phyloP scores from a whole-genome alignment of 2,888 invertebrate genomes.

The Cylindroiulus punctatus region DNA sequence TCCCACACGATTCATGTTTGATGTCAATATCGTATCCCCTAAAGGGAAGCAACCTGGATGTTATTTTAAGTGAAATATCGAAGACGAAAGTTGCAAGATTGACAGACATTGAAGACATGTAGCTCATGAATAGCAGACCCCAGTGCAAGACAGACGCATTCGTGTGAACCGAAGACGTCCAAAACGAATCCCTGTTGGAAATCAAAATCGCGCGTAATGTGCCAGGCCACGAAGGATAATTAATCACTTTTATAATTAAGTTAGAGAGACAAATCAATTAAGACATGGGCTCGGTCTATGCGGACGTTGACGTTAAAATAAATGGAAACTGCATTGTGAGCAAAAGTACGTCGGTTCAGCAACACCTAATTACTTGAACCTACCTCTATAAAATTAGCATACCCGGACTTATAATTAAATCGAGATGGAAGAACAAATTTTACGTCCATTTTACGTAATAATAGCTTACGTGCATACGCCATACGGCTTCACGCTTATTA shows the following conservation, averaged over 20 bases:
- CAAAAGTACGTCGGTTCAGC: no score
- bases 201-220: slow-evolving; percentile 3
- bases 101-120: background rate
- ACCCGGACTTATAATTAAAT: background rate
- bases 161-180: slow-evolving; percentile 18
- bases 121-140: background rate
- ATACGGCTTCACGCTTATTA: background rate
- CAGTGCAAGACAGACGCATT: background rate
- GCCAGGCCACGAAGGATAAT: slow-evolving; percentile 16
- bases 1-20: background rate
- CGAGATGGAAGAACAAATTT: background rate
- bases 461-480: background rate
- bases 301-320: background rate
- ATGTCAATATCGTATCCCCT: background rate
- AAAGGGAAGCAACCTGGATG: background rate
- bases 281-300: background rate
- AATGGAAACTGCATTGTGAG: no score
- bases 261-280: slow-evolving; percentile 18
- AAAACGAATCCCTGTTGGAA: slow-evolving; percentile 9
- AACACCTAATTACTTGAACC: no score
- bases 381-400: no score
- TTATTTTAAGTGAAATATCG: background rate
- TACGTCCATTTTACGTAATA: background rate
- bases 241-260: slow-evolving; percentile 10
- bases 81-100: background rate